Base-by-base conservation (phyloP, 2,888 invertebrate species). In the Nomada ruficornis region DNA sequence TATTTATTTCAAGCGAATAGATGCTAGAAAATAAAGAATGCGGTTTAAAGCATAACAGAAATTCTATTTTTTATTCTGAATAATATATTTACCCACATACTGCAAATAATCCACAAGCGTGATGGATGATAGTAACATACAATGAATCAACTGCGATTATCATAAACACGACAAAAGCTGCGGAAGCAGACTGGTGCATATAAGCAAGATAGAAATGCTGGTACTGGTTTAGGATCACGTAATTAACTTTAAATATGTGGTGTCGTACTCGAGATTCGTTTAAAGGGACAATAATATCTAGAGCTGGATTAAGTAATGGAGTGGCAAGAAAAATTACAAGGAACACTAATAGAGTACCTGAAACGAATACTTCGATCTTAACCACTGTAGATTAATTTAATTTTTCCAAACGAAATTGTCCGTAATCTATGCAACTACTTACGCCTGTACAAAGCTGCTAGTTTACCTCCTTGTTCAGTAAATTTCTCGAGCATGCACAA, bases 131-230 rank as follows among this genome's bases (percentile, higher is more conserved):
- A 0, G 62, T 42, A n/a, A 78, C 64, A 44, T 75, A 81, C 2
- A 81, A 55, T 0, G 59, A 82, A 10, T 85, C 84, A n/a, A 69
- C n/a, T 18, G 65, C 26, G 20, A 64, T 20, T 20, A 70, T 29
- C 2, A 20, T 47, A 13, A 23, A 76, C 18, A 20, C 20, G 2
- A 15, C n/a, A 2, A 47, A 47, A 15, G 50, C 0, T 0, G 64
- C 26, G 23, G 26, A 13, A 18, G 64, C 23, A 11, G 36, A 26
- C 7, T 52, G 5, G 2, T 69, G 77, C 0, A 78, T 0, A 5
- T 72, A 59, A 10, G 78, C 52, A 0, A n/a, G 0, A 5, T 65
- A 84, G 57, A 78, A 84, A 15, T 84, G 44, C 0, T 84, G 11
- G 15, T 65, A 29, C 0, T 2, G 3, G 20, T 73, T 18, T 18